Conservation (phyloP, 2,888 invertebrate genomes). For the Parnassius smintheus region DNA sequence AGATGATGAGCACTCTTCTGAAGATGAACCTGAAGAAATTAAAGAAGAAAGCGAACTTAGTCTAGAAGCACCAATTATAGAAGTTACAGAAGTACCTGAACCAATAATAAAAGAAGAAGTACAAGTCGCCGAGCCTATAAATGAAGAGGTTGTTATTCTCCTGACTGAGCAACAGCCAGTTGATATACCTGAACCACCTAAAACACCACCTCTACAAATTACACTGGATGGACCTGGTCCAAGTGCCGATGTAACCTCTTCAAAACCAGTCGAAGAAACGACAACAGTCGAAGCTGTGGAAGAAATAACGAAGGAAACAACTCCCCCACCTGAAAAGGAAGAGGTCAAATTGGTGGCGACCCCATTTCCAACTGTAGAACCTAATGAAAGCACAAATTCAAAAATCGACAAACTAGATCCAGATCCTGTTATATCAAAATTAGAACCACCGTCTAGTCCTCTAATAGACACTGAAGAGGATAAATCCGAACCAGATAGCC, state of each 20-base stretch:
- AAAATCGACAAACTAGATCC: constrained; percentile 51
- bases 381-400: constrained; percentile 39
- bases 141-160: constrained; percentile 42
- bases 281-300: constrained; percentile 8
- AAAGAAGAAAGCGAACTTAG: constrained; percentile 52
- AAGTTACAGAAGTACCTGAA: constrained; percentile 46
- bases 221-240: constrained; percentile 32
- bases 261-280: constrained; percentile 23
- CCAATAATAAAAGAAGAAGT: constrained; percentile 47
- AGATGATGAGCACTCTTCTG: constrained; percentile 78
- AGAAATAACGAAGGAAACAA: constrained; percentile 13
- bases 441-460: constrained; percentile 67
- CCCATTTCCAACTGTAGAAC: constrained; percentile 45
- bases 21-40: constrained; percentile 62
- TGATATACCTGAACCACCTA: constrained; percentile 53
- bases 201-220: constrained; percentile 50
- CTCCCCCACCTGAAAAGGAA: constrained; percentile 31
- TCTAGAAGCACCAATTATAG: constrained; percentile 43
- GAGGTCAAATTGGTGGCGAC: constrained; percentile 43
- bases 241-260: constrained; percentile 23
- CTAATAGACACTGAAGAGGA: constrained; percentile 72
- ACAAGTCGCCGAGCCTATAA: constrained; percentile 41
- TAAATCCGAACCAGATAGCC: constrained; percentile 75
- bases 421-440: constrained; percentile 45
- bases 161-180: constrained; percentile 40